These are phyloP conservation scores for Oncorhynchus nerka DNA, from an alignment of 2,113 vertebrate genomes.

Conservation along the genomic window DNA sequence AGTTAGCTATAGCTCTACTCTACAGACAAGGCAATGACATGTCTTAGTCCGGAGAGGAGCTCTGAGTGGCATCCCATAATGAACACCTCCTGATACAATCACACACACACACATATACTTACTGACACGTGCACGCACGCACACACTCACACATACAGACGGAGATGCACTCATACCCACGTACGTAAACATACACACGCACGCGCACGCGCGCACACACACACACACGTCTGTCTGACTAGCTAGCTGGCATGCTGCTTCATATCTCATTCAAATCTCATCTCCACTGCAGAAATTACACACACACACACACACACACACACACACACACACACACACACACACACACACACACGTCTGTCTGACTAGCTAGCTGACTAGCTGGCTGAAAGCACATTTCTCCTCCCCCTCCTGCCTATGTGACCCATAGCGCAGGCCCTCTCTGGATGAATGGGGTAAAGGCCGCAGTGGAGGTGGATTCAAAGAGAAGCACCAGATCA, in stretches of 20 bases:
- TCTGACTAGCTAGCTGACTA: neutral
- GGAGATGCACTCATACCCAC: no score
- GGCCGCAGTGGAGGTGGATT: constrained; percentile 61
- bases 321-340: no score
- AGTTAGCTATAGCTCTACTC: no score
- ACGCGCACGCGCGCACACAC: no score
- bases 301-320: no score
- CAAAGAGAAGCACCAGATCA: constrained; percentile 52
- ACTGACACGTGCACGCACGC: neutral
- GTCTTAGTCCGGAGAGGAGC: constrained; percentile 11
- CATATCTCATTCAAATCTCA: no score
- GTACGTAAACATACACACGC: no score
- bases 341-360: neutral
- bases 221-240: no score
- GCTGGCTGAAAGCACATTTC: neutral
- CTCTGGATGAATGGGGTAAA: constrained; percentile 50
- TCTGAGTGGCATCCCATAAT: constrained; percentile 61
- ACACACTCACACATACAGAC: no score
- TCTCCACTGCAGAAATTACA: no score
- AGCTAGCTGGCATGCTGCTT: no score
- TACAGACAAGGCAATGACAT: constrained; percentile 21
- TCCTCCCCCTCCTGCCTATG: neutral
- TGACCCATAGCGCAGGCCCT: constrained; percentile 58
- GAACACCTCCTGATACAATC: constrained; percentile 45
- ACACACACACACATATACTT: neutral